These are phyloP conservation scores for Aulostomus chinensis DNA, from an alignment of 2,797 vertebrate genomes.

Conservation along the genomic window DNA sequence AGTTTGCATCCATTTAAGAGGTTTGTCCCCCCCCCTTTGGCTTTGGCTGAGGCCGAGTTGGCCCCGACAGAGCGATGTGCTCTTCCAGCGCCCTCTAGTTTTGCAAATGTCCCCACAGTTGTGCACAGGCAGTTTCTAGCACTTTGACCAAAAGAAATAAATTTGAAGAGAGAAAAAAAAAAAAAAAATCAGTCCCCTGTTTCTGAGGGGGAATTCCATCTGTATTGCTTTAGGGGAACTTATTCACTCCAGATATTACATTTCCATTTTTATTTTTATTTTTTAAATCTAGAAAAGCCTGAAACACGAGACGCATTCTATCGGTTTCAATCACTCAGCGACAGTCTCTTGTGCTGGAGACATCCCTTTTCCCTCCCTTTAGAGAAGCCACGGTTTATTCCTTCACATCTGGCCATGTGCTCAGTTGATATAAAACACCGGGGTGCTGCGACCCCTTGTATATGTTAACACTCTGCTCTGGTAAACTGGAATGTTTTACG, in stretches of 20 bases:
- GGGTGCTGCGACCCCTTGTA: slow-evolving; percentile 51
- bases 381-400: slow-evolving; percentile 44
- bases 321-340: slow-evolving; percentile 4
- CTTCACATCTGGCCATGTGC: slow-evolving; percentile 56
- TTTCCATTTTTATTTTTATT: background rate
- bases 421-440: slow-evolving; percentile 52
- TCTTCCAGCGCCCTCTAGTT: too few species aligned
- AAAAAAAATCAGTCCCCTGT: too few species aligned
- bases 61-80: too few species aligned
- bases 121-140: too few species aligned
- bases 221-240: too few species aligned
- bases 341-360: slow-evolving; percentile 5
- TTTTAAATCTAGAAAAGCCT: background rate
- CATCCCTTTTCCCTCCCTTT: slow-evolving; percentile 6
- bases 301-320: background rate
- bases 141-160: too few species aligned
- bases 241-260: background rate
- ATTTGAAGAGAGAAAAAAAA: too few species aligned
- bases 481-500: slow-evolving; percentile 53
- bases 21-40: too few species aligned
- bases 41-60: too few species aligned
- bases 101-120: too few species aligned
- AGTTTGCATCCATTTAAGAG: too few species aligned
- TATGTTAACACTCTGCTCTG: slow-evolving; percentile 51
- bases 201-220: too few species aligned